These are phyloP conservation scores for Diarsia dahlii DNA, from an alignment of 2,888 invertebrate genomes.

Conservation along the genomic window DNA sequence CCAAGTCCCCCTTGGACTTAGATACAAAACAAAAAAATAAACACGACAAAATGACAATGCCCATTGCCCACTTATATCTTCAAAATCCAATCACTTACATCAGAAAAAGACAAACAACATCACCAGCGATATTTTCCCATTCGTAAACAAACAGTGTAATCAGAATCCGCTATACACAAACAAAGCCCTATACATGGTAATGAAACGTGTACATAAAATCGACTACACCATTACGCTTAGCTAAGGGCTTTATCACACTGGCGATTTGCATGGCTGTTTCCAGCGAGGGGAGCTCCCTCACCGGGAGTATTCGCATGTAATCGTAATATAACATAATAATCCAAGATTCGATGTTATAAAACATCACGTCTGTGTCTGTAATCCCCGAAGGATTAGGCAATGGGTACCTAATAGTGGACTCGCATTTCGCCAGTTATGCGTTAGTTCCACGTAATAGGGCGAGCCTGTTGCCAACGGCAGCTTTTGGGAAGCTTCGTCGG, in stretches of 20 bases:
- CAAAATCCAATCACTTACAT: conserved; percentile 17
- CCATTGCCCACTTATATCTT: not conserved
- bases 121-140: conserved; percentile 7
- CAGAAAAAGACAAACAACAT: conserved; percentile 16
- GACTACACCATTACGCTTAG: conserved; percentile 18
- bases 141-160: conserved; percentile 17
- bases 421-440: too few species aligned
- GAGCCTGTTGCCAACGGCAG: too few species aligned
- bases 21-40: not conserved
- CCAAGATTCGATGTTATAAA: not conserved
- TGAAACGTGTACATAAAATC: conserved; percentile 40
- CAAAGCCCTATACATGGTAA: conserved; percentile 54
- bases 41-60: too few species aligned
- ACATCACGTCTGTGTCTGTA: too few species aligned
- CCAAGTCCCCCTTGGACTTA: too few species aligned
- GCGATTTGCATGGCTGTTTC: not conserved
- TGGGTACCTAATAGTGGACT: too few species aligned
- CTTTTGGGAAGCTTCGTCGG: too few species aligned
- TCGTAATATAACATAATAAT: not conserved
- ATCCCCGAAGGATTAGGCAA: too few species aligned
- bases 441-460: too few species aligned
- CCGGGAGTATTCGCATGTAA: not conserved
- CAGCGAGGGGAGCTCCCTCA: not conserved
- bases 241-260: not conserved
- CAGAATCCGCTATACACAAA: conserved; percentile 36